These are phyloP conservation scores for Euborellia annulipes DNA, from an alignment of 1,140 invertebrate genomes.

Conservation along the genomic window DNA sequence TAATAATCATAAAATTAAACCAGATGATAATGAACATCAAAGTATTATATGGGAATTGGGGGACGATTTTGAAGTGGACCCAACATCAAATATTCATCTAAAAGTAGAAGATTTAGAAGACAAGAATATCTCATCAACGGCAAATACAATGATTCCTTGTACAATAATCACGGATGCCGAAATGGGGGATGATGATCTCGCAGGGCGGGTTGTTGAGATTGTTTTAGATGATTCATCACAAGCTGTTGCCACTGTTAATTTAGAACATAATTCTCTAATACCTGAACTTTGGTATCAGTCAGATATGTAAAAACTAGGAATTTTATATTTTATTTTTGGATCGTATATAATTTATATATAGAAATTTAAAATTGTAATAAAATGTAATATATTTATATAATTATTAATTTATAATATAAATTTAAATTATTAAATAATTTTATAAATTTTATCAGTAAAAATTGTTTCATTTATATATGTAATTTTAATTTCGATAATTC, in stretches of 20 bases:
- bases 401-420: too few relatives aligned
- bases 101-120: constrained; percentile 3
- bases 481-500: too few relatives aligned
- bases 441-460: too few relatives aligned
- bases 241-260: constrained; percentile 8
- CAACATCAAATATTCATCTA: constrained; percentile 1
- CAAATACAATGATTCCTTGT: constrained; percentile 3
- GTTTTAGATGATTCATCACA: constrained; percentile 10
- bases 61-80: constrained; percentile 1
- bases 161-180: constrained; percentile 5
- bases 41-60: background rate
- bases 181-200: constrained; percentile 2
- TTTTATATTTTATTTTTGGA: too few relatives aligned
- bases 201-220: constrained; percentile 9
- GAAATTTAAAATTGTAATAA: too few relatives aligned
- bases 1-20: background rate
- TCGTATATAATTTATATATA: too few relatives aligned
- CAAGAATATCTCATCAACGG: background rate
- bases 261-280: constrained; percentile 7
- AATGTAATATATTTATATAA: too few relatives aligned
- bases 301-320: too few relatives aligned
- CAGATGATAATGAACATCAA: background rate
- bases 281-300: constrained; percentile 9
- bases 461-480: too few relatives aligned
- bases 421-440: too few relatives aligned